Evolutionary conservation across 2,797 vertebrate species (phyloP), one percentile per base, ranked within the genome.

Genomic region (Anguilla pacifica): DNA sequence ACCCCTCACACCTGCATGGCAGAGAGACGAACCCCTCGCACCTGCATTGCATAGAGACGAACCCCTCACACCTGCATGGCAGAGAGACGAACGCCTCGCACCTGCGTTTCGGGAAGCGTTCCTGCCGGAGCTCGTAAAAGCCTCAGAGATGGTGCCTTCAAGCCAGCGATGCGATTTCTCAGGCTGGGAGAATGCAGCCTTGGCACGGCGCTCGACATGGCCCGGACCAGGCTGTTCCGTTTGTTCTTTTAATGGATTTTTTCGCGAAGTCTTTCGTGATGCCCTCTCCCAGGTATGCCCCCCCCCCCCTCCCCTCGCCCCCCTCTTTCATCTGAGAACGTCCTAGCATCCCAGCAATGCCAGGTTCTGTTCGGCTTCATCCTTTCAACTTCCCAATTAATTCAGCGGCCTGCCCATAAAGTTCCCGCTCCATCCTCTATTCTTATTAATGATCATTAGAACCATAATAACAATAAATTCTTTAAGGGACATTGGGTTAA

Each of bases 201-300:
- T 94, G 92, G 93, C 86, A 89, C n/a, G 53, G 53, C 35, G 17
- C 86, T 88, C 86, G 9, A 11, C 70, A 35, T 74, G 2, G 70
- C 70, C 28, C 9, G 3, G 67, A 22, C 67, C 88, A 5, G 81
- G 28, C 87, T 87, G 86, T 91, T 89, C 83, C 91, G 90, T 93
- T 93, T 92, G 92, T 91, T 91, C 89, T 90, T 91, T 90, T 74
- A 87, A 72, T 87, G 87, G 85, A 59, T 94, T 94, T 92, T 93
- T 35, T 35, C 35, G 77, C 89, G 82, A 74, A 93, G 91, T 89
- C 86, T 88, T 91, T 77, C 17, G 91, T 88, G 92, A 94, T 92
- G 93, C 90, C 86, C 86, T 92, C 90, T 87, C 88, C 31, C 43
- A 93, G 89, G 89, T 89, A 90, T 89, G 89, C 85, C 83, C 83